Evolutionary conservation across 2,113 vertebrate species (phyloP).

Genomic region (Bothrops jararaca): DNA sequence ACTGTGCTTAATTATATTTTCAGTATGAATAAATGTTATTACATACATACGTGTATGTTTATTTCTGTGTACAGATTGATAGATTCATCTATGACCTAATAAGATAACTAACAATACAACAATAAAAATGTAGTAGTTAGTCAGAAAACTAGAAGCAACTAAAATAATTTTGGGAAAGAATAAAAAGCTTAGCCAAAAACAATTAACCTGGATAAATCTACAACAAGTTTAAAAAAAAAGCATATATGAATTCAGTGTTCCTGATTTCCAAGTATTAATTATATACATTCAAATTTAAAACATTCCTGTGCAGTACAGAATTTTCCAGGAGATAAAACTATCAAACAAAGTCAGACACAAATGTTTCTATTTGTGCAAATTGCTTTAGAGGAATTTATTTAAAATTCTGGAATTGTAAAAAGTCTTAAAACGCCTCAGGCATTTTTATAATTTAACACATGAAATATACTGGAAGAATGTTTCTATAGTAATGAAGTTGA

Average conservation of each 20-base stretch:
- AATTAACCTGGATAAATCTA: no score
- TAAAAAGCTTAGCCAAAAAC: not conserved
- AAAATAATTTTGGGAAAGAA: not conserved
- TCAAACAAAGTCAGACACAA: not conserved
- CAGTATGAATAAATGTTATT: not conserved
- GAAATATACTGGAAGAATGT: not conserved
- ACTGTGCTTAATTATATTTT: not conserved
- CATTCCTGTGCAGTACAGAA: not conserved
- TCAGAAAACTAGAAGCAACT: not conserved
- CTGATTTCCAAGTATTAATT: not conserved
- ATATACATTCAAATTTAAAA: not conserved
- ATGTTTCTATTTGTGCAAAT: not conserved
- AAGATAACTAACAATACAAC: no score
- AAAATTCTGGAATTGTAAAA: not conserved
- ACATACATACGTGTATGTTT: not conserved
- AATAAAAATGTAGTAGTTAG: no score
- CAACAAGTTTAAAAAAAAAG: not conserved
- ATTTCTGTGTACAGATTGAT: no score
- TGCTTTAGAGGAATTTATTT: not conserved
- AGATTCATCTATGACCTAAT: no score
- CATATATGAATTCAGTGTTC: not conserved
- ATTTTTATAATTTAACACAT: not conserved
- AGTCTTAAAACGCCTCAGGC: not conserved
- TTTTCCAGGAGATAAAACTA: not conserved
- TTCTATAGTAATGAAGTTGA: not conserved